Evolutionary conservation across 2,888 invertebrate species (phyloP), one percentile per base, ranked within the genome.

Genomic region (Apamea monoglypha): DNA sequence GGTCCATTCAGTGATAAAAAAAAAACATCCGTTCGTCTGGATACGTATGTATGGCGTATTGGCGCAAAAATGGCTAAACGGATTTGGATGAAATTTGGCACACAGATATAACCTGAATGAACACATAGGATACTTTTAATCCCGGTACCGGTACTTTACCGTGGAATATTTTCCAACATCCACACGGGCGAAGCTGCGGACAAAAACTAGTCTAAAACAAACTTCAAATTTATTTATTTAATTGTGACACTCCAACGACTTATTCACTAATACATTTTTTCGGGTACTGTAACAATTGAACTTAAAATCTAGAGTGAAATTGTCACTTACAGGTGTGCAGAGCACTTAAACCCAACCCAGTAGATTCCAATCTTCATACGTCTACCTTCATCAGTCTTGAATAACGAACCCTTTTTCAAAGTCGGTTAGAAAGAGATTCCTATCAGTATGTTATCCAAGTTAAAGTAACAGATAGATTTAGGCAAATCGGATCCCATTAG

Each of bases 401-500:
- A 64, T 71, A 67, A 64, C 67, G 40, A 64, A 70, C 56, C 76
- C 75, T 68, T 59, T 80, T 83, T 64, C 44, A 53, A 71, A 86
- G 40, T 75, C 44, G 29, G 72, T 69, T 66, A 59, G 72, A 76
- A 75, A 82, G 78, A 78, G 50, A 70, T 64, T 68, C 40, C 50
- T 29, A 70, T 63, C 50, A 61, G 10, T 32, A 71, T 74, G 44
- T 68, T 74, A 70, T 47, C 63, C 36, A 61, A 64, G 63, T 79
- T 56, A 66, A 76, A 88, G 71, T 81, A 73, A 50, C 47, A 21
- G 64, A 78, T 64, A 71, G 74, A 83, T 88, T 88, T 70, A 80
- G 53, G 61, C 67, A 81, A 86, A 88, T 76, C 69, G 72, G 40
- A 71, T 84, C 29, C 59, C 80, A 88, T 87, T 88, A 71, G 47